phyloP scores from a whole-genome alignment of 2,113 vertebrate species.

The Lepidothrix coronata region DNA sequence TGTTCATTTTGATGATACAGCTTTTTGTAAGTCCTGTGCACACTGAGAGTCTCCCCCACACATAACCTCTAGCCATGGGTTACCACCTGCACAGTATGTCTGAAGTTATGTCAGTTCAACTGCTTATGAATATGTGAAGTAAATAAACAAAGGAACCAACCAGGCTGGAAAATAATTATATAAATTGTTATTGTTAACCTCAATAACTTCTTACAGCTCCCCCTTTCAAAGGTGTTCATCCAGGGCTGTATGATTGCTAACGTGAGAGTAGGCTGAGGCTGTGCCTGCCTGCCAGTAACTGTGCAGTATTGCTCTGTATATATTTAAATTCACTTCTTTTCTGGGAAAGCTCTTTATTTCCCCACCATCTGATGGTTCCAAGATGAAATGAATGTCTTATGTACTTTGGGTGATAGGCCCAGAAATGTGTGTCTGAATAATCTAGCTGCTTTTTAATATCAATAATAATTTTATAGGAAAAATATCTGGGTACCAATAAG shows the following conservation, averaged over 20 bases:
- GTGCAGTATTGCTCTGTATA: background rate
- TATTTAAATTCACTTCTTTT: background rate
- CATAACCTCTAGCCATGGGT: background rate
- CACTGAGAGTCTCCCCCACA: background rate
- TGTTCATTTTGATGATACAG: background rate
- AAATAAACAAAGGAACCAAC: background rate
- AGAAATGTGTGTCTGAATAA: background rate
- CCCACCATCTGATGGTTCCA: background rate
- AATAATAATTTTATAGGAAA: background rate
- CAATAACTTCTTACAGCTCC: background rate
- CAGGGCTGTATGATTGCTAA: background rate
- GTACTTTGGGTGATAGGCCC: background rate
- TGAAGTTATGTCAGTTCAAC: background rate
- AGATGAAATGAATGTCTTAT: background rate
- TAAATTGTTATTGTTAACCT: background rate
- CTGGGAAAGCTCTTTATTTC: background rate
- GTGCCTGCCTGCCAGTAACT: background rate
- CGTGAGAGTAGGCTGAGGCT: background rate
- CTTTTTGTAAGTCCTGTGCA: background rate
- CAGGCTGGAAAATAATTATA: background rate
- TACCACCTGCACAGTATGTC: background rate
- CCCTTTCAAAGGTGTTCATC: background rate
- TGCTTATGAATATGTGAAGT: background rate
- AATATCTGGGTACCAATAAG: background rate
- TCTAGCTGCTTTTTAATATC: background rate